phyloP scores from a whole-genome alignment of 2,888 invertebrate genomes.

The Taenaris catops region DNA sequence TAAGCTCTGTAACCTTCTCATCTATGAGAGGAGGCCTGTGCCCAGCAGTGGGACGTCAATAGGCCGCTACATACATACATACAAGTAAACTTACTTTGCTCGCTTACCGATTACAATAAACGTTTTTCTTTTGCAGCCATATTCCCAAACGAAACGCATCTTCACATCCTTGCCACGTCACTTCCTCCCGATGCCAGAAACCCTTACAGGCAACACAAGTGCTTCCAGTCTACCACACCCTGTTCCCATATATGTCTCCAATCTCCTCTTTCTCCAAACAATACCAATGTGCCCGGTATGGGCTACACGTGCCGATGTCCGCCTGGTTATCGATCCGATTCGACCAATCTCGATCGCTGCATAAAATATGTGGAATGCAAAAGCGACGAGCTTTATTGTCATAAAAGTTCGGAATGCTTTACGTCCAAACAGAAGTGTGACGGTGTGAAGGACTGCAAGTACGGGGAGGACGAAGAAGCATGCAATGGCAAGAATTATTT shows the following conservation, averaged over 20 bases:
- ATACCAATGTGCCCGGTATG: conserved; percentile 21
- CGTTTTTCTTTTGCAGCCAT: conserved; percentile 58
- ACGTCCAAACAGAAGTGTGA: conserved; percentile 59
- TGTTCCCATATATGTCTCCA: conserved; percentile 89
- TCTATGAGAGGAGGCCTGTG: too few relatives aligned
- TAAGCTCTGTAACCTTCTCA: too few relatives aligned
- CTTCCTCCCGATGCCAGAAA: conserved; percentile 29
- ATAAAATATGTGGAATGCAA: conserved; percentile 65
- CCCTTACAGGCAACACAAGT: conserved; percentile 69
- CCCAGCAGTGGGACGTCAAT: too few relatives aligned
- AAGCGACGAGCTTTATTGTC: conserved; percentile 64
- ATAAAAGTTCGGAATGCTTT: conserved; percentile 65
- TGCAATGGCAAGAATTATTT: conserved; percentile 38
- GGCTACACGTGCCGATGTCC: conserved; percentile 82
- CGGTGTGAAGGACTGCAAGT: conserved; percentile 66
- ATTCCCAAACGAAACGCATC: conserved; percentile 61
- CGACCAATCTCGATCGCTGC: conserved; percentile 80
- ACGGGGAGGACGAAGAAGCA: conserved; percentile 77
- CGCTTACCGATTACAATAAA: too few relatives aligned
- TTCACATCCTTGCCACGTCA: conserved; percentile 45
- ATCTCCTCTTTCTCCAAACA: conserved; percentile 29
- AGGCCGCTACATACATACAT: too few relatives aligned
- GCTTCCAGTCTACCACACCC: conserved; percentile 78
- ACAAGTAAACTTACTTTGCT: too few relatives aligned
- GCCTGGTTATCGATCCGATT: conserved; percentile 78